Evolutionary conservation across 2,797 vertebrate genomes (phyloP), one percentile per base, ranked within the genome.

Genomic region (Vireo griseus): DNA sequence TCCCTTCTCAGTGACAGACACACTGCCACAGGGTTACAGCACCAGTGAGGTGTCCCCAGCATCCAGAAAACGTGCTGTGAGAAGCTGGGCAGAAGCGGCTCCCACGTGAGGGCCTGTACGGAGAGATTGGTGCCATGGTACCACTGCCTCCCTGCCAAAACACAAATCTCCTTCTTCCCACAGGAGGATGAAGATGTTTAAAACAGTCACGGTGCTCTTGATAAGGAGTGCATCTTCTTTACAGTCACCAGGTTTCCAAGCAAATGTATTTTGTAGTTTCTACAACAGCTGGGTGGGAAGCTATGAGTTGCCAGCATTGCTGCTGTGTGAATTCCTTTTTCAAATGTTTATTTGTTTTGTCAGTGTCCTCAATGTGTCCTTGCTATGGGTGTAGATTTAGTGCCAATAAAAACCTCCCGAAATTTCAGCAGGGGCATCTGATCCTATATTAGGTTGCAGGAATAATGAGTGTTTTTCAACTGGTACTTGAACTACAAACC

Each of bases 1-100:
- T 62, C 7, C 28, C 15, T 54, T 37, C 44, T 35, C 55, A 39
- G 33, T 8, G 42, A 11, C 8, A 11, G 11, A 4, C 51, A 15
- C 1, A 0, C 20, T 71, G 48, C 16, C 0, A 1, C 15, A 3
- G 0, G 7, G 50, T 45, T 20, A 11, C 17, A 25, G 13, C 55
- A 35, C 29, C 88, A 44, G 35, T 12, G 63, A 40, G 63, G 33
- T 13, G 18, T 21, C 42, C 73, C 18, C 6, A 62, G 44, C 33
- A 47, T 9, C 58, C 51, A 57, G 22, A 14, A 77, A 26, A 31
- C 5, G 3, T 39, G 40, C 63, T 73, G 42, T 12, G 63, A 65
- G 81, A 63, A 63, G 52, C 35, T 0, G 0, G 47, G 16, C 16
- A 39, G 35, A 35, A 35, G 8, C 39, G 42, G 5, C 13, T 69